Conservation (phyloP, 2,888 invertebrate species). For the Rotaria sp. region DNA sequence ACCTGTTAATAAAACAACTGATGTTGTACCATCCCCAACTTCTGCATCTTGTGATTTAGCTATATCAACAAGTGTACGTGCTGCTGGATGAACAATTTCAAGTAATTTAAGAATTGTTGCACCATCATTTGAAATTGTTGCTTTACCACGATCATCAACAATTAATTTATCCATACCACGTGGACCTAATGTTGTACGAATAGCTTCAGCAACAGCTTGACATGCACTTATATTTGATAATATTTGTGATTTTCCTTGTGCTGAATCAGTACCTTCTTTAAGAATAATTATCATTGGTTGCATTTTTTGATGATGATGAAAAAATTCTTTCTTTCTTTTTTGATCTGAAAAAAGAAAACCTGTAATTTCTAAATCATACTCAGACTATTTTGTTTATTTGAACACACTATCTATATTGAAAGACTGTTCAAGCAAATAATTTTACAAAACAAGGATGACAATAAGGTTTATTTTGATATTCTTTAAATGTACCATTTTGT, state of each 20-base stretch:
- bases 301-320: constrained; percentile 51
- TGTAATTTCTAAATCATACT: too few species aligned
- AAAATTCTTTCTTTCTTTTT: too few species aligned
- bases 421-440: constrained; percentile 30
- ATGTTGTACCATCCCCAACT: constrained; percentile 98
- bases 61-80: constrained; percentile 92
- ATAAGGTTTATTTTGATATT: constrained; percentile 95
- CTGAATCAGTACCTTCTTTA: constrained; percentile 86
- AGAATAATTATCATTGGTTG: constrained; percentile 93
- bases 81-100: constrained; percentile 95
- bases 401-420: background rate
- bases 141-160: constrained; percentile 77
- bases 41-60: constrained; percentile 98
- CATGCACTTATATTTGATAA: constrained; percentile 96
- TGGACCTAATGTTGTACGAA: constrained; percentile 92
- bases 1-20: constrained; percentile 86
- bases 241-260: constrained; percentile 86
- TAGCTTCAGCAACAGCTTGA: constrained; percentile 82
- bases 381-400: background rate
- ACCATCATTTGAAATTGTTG: constrained; percentile 97
- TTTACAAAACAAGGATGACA: constrained; percentile 58
- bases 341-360: too few species aligned
- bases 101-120: constrained; percentile 96
- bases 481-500: constrained; percentile 98
- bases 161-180: constrained; percentile 98